Percentiles rank a stretch among this genome's conserved stretches.
Evolutionary conservation across 1,140 invertebrate species (phyloP).

Genomic region (Heliconius hermathena): DNA sequence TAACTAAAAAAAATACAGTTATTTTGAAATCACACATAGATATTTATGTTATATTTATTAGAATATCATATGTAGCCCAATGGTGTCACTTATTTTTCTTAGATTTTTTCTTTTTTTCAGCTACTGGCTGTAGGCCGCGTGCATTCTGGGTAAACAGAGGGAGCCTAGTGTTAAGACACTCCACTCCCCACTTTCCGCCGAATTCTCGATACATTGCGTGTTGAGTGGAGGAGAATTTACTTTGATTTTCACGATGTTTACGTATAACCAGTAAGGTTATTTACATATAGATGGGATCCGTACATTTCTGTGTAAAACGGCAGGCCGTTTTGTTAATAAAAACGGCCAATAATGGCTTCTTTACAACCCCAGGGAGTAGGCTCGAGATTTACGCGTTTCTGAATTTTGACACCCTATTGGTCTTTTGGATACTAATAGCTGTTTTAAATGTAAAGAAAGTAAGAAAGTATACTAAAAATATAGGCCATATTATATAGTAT

Average conservation of each 20-base stretch:
- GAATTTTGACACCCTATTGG: not conserved
- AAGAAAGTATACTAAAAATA: not conserved
- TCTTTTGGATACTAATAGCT: not conserved
- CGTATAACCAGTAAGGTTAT: not conserved
- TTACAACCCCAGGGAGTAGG: not conserved
- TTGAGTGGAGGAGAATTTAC: no score
- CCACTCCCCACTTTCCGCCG: no score
- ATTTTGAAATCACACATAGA: no score
- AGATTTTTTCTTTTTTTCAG: no score
- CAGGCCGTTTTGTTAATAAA: constrained; percentile 7
- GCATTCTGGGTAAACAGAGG: no score
- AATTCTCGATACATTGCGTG: no score
- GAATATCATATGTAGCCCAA: no score
- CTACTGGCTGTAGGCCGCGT: no score
- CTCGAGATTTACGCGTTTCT: constrained; percentile 9
- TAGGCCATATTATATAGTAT: not conserved
- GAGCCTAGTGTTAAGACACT: no score
- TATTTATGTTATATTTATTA: no score
- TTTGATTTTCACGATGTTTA: not conserved
- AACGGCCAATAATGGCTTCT: not conserved
- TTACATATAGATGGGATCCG: not conserved
- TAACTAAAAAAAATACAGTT: no score
- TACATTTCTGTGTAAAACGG: constrained; percentile 5
- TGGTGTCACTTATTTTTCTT: no score
- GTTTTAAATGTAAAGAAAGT: constrained; percentile 3